Evolutionary conservation across 2,113 vertebrate species (phyloP).

Genomic region (Pomatostomus ruficeps): DNA sequence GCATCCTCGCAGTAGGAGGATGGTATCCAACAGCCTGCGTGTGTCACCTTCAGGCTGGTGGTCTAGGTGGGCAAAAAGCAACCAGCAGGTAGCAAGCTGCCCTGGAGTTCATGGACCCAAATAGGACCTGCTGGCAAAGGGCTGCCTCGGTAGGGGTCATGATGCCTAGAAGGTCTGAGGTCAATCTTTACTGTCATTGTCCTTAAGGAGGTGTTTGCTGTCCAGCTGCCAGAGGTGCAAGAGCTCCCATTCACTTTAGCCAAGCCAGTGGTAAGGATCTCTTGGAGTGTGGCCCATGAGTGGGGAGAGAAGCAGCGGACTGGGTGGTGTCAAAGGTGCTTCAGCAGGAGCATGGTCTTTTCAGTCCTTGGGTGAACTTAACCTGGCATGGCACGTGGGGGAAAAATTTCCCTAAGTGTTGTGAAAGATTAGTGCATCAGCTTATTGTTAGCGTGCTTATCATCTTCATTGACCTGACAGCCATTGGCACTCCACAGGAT

Average conservation of each 20-base stretch:
- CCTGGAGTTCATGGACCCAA: not conserved
- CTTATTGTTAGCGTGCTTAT: not conserved
- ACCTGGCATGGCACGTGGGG: accelerated
- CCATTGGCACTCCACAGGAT: not conserved
- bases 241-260: not conserved
- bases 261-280: not conserved
- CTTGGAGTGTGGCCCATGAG: not conserved
- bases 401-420: not conserved
- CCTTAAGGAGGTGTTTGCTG: not conserved
- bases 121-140: not conserved
- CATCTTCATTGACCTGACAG: not conserved
- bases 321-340: not conserved
- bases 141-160: accelerated
- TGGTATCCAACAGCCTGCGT: not conserved
- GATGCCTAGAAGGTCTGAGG: not conserved
- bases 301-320: not conserved
- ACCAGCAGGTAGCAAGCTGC: not conserved
- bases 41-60: not conserved
- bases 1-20: not conserved
- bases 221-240: not conserved
- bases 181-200: not conserved
- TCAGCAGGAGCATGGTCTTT: not conserved
- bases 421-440: not conserved
- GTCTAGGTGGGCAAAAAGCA: not conserved
- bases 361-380: not conserved